A percentile compares a stretch with the other conserved stretches of the same genome.
phyloP scores from a whole-genome alignment of 2,888 invertebrate species.

The Merodon equestris region DNA sequence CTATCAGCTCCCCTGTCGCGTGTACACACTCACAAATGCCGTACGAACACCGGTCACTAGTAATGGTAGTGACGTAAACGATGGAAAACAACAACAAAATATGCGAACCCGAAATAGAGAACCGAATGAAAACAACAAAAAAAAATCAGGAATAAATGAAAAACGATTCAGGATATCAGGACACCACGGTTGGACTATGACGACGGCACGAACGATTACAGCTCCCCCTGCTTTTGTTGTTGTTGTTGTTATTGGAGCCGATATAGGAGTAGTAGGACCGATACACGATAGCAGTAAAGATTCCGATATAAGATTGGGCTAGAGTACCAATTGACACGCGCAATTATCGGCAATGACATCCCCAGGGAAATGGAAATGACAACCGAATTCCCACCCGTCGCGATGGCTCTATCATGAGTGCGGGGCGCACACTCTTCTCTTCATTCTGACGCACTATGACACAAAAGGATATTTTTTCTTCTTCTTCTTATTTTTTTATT shows the following conservation, averaged over 20 bases:
- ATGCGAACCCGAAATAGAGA: too few relatives aligned
- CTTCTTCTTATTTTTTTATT: slow-evolving; percentile 4
- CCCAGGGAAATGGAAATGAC: slow-evolving; percentile 23
- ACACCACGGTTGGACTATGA: slow-evolving; percentile 28
- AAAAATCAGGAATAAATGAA: background rate
- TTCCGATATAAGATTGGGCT: slow-evolving; percentile 45
- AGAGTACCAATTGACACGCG: slow-evolving; percentile 31
- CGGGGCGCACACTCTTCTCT: slow-evolving; percentile 25
- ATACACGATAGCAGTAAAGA: slow-evolving; percentile 36
- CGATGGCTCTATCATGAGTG: slow-evolving; percentile 22
- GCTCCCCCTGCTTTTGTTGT: slow-evolving; percentile 43
- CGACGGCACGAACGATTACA: background rate
- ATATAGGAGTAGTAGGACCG: slow-evolving; percentile 28
- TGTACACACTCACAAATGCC: slow-evolving; percentile 18
- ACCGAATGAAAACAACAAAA: background rate
- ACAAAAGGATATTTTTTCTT: slow-evolving; percentile 28
- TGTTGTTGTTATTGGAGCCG: too few relatives aligned
- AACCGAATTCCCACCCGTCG: slow-evolving; percentile 1
- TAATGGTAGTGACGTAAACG: slow-evolving; percentile 6
- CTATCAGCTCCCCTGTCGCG: slow-evolving; percentile 22
- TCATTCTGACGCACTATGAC: slow-evolving; percentile 8
- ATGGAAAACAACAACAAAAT: background rate
- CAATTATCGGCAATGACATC: slow-evolving; percentile 51
- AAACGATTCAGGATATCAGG: slow-evolving; percentile 33
- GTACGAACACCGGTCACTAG: background rate